phyloP scores from a whole-genome alignment of 2,888 invertebrate species.

The Epinotia bilunana region DNA sequence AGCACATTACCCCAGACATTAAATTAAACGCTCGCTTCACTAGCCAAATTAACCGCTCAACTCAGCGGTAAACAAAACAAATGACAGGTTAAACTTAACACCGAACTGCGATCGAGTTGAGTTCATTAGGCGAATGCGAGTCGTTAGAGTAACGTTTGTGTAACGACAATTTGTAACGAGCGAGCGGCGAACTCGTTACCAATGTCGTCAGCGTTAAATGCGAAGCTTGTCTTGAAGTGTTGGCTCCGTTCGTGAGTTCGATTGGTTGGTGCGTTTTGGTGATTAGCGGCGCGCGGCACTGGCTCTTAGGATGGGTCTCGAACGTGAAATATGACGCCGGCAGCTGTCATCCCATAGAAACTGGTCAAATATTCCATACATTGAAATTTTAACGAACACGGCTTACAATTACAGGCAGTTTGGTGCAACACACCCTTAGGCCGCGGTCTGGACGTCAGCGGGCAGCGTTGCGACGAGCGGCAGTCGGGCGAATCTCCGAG shows the following conservation, averaged over 20 bases:
- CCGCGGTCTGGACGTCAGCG: no score
- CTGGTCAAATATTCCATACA: no score
- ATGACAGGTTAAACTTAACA: conserved; percentile 35
- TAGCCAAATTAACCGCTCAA: conserved; percentile 14
- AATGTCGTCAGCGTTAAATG: conserved; percentile 49
- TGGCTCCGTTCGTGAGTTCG: background rate
- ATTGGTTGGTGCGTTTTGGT: background rate
- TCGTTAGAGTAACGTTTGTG: conserved; percentile 50
- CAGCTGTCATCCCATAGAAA: no score
- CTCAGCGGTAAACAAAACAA: conserved; percentile 19
- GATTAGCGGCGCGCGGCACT: no score
- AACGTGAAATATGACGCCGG: no score
- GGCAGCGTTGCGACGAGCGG: no score
- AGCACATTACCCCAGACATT: background rate
- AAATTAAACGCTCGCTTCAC: background rate
- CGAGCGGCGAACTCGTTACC: conserved; percentile 49
- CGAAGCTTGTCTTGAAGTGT: conserved; percentile 38
- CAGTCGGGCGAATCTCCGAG: no score
- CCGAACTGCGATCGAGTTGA: conserved; percentile 30
- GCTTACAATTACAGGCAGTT: no score
- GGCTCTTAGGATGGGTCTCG: no score
- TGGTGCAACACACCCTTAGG: no score
- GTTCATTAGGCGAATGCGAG: conserved; percentile 38
- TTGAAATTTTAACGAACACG: no score
- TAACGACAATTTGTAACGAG: conserved; percentile 56